A percentile compares a stretch with the other conserved stretches of the same genome.
These are phyloP conservation scores for Perca schrenkii DNA, from an alignment of 2,113 vertebrate genomes.

Conservation along the genomic window DNA sequence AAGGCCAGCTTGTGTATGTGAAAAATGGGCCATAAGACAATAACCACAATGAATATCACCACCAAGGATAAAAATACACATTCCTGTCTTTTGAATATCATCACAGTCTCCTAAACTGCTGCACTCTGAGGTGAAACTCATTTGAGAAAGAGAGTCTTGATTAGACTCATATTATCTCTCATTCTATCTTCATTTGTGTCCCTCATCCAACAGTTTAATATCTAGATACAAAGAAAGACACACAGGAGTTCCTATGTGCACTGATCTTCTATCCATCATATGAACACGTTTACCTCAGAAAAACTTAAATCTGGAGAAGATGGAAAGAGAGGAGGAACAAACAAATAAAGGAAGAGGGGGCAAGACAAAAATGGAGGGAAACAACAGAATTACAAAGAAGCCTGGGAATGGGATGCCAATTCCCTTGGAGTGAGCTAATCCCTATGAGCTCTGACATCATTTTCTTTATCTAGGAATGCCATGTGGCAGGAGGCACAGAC, in stretches of 20 bases:
- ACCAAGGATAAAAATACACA: constrained; percentile 68
- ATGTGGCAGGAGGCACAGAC: constrained; percentile 43
- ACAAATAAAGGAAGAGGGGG: not conserved
- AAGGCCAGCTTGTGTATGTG: constrained; percentile 56
- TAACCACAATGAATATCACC: constrained; percentile 68
- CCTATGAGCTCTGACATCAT: constrained; percentile 59
- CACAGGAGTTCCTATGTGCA: not conserved
- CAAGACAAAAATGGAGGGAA: constrained; percentile 1
- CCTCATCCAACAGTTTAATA: not conserved
- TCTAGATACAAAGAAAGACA: not conserved
- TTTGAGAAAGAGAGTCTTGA: constrained; percentile 55
- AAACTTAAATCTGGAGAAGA: constrained; percentile 18
- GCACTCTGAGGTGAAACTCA: constrained; percentile 56
- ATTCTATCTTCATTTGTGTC: not conserved
- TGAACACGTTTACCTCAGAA: constrained; percentile 17
- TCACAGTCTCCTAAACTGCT: constrained; percentile 44
- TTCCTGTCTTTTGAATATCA: constrained; percentile 59
- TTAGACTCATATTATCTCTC: constrained; percentile 25
- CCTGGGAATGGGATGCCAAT: constrained; percentile 52
- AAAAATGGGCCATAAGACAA: constrained; percentile 59
- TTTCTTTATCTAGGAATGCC: constrained; percentile 61
- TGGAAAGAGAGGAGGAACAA: constrained; percentile 5
- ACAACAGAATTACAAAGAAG: constrained; percentile 14
- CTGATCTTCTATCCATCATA: constrained; percentile 18
- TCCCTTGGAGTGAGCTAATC: constrained; percentile 68